These are phyloP conservation scores for Molothrus aeneus DNA, from an alignment of 2,797 vertebrate genomes.

Conservation along the genomic window DNA sequence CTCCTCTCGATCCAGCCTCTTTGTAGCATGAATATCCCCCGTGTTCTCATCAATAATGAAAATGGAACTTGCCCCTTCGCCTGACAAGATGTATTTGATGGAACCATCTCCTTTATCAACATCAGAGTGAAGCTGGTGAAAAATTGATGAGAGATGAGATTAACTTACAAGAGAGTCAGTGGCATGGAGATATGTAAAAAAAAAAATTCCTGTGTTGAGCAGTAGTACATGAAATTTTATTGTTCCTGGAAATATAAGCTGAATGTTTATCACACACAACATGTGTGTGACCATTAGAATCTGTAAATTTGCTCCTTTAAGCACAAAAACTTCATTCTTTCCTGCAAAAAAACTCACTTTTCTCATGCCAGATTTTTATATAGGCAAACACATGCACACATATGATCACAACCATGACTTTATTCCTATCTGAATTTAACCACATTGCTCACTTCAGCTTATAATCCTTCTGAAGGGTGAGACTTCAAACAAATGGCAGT, in stretches of 20 bases:
- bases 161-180: slow-evolving; percentile 71
- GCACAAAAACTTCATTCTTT: slow-evolving; percentile 33
- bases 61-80: slow-evolving; percentile 94
- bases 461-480: not conserved
- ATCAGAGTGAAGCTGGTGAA: slow-evolving; percentile 93
- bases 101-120: slow-evolving; percentile 95
- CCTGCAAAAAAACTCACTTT: slow-evolving; percentile 16
- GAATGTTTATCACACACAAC: not conserved
- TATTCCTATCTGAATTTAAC: not conserved
- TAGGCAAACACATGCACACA: not conserved
- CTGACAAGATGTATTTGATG: slow-evolving; percentile 94
- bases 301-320: slow-evolving; percentile 14
- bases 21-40: slow-evolving; percentile 95
- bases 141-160: slow-evolving; percentile 78
- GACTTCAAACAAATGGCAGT: not conserved
- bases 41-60: slow-evolving; percentile 98
- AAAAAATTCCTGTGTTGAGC: slow-evolving; percentile 48
- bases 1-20: slow-evolving; percentile 93
- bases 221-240: slow-evolving; percentile 44
- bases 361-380: not conserved
- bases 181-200: slow-evolving; percentile 68
- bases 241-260: slow-evolving; percentile 65
- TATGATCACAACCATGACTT: rapidly evolving
- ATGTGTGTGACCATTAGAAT: slow-evolving; percentile 12
- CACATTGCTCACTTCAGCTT: not conserved